Percentiles rank a stretch among this genome's conserved stretches.
Evolutionary conservation across 1,140 invertebrate species (phyloP).

Genomic region (Drosophila parabipectinata): DNA sequence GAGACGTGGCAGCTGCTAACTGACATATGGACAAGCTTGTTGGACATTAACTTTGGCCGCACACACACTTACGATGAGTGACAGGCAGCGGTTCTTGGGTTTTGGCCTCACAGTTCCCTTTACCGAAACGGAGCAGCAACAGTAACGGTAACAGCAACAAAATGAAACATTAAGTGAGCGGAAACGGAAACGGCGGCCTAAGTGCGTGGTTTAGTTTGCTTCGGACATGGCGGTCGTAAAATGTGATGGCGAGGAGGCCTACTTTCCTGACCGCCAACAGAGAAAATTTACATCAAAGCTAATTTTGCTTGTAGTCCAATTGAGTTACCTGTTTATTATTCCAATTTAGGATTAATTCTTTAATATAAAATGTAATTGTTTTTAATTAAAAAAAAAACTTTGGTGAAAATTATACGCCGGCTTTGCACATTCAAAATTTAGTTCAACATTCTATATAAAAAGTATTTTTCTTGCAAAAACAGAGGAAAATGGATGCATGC

Average conservation of each 20-base stretch:
- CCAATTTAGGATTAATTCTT: too few relatives aligned
- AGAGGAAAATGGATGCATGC: neutral
- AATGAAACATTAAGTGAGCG: slow-evolving; percentile 78
- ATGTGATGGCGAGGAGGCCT: slow-evolving; percentile 43
- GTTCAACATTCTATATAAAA: too few relatives aligned
- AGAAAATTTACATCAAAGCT: neutral
- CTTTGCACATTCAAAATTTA: too few relatives aligned
- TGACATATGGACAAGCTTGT: slow-evolving; percentile 75
- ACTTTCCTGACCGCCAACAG: slow-evolving; percentile 11
- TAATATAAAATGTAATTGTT: too few relatives aligned
- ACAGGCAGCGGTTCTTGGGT: slow-evolving; percentile 48
- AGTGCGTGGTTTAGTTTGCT: slow-evolving; percentile 42
- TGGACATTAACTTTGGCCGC: slow-evolving; percentile 72
- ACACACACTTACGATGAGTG: slow-evolving; percentile 58
- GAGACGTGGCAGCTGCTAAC: slow-evolving; percentile 47
- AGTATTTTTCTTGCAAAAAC: too few relatives aligned
- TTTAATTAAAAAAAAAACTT: too few relatives aligned
- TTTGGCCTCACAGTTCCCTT: slow-evolving; percentile 14
- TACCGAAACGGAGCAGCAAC: neutral
- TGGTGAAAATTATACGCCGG: too few relatives aligned
- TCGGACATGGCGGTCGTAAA: slow-evolving; percentile 56
- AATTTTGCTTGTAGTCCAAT: slow-evolving; percentile 15
- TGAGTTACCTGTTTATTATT: slow-evolving; percentile 21
- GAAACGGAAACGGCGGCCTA: slow-evolving; percentile 71
- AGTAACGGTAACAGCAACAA: slow-evolving; percentile 23